A percentile compares a stretch with the other conserved stretches of the same genome.
phyloP scores from a whole-genome alignment of 2,113 vertebrate species.

The Panthera leo region DNA sequence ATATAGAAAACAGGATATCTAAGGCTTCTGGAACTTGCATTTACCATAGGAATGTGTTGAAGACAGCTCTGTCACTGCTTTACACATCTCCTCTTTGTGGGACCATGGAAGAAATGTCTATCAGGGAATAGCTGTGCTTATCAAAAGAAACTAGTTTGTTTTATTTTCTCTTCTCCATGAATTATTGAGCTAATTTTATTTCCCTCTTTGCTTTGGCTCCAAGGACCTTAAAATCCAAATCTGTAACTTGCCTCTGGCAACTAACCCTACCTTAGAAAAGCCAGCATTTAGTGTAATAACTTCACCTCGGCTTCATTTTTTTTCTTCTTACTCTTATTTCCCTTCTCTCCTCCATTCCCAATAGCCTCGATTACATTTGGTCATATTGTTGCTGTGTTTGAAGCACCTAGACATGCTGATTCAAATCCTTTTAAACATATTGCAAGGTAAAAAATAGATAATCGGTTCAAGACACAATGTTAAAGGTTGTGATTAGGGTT shows the following conservation, averaged over 20 bases:
- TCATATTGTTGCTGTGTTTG: background rate
- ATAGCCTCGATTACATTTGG: background rate
- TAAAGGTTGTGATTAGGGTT: background rate
- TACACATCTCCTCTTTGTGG: background rate
- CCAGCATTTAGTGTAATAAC: background rate
- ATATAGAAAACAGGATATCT: background rate
- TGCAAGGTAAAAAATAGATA: background rate
- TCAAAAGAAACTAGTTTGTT: background rate
- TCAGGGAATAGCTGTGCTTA: background rate
- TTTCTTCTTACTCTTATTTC: conserved; percentile 21
- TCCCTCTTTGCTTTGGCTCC: conserved; percentile 15
- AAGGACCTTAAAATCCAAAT: background rate
- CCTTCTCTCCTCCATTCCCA: background rate
- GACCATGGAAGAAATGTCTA: background rate
- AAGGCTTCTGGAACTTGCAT: background rate
- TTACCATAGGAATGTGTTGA: background rate
- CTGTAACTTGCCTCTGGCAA: background rate
- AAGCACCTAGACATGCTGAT: background rate
- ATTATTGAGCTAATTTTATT: background rate
- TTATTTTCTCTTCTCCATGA: background rate
- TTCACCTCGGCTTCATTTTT: background rate
- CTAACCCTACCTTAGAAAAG: background rate
- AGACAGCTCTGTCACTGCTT: background rate
- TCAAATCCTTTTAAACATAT: conserved; percentile 10
- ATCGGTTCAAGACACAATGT: background rate